Evolutionary conservation across 1,140 invertebrate genomes (phyloP), one percentile per base, ranked within the genome.

Genomic region (Tribolium castaneum): DNA sequence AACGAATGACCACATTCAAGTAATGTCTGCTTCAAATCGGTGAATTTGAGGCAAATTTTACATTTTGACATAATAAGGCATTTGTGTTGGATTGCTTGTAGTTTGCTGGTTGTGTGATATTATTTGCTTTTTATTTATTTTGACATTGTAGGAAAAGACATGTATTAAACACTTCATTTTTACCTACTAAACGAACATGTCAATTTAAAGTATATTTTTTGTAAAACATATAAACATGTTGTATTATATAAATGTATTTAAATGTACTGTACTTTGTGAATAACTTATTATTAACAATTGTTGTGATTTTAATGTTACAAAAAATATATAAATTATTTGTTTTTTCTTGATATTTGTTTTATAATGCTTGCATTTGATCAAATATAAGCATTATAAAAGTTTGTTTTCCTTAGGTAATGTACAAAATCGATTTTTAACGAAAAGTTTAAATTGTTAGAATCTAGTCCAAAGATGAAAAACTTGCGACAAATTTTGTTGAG

Each of bases 131-230:
- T 75, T 54, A 49, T 14, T 52, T 72, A 49, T 34, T 54, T 25
- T 22, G 16, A 35, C 25, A 66, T 34, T 25, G 10, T 66, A 35
- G 12, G 7, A 35, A 66, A 35, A 35, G 59, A 35, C 30, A 66
- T 66, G 59, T n/a, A 66, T 39, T 72, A 72, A 50, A 72, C 35
- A 70, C 22, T 72, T 72, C 39, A 50, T 52, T 72, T 49, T 52
- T 35, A 19, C 16, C 16, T 19, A 51, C 12, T 16, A 25, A 14
- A 72, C 70, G 19, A 12, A 75, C 72, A 75, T 75, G 72, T 75
- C 72, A 75, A 75, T 75, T 75, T 56, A 16, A 59, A 75, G 34
- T 75, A 75, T 75, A 75, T 75, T 75, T 75, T 75, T 56, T 75
- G 72, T 75, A 56, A 13, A 22, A 25, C 30, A 51, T 22, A 54